These are phyloP conservation scores for Drosophila nikananu DNA, from an alignment of 1,140 invertebrate species.

Conservation along the genomic window DNA sequence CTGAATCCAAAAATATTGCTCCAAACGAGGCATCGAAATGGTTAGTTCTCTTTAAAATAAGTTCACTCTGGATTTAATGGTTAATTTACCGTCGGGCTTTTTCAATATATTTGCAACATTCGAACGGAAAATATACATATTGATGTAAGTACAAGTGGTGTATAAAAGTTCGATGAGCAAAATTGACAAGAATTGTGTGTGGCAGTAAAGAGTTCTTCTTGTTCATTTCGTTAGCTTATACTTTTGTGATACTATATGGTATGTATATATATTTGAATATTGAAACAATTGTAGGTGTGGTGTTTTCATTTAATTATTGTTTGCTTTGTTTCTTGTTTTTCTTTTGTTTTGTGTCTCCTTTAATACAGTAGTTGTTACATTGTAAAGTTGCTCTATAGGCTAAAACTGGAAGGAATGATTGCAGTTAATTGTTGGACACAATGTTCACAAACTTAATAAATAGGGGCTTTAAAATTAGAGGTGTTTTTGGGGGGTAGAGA, in stretches of 20 bases:
- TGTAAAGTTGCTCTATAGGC: slow-evolving; percentile 75
- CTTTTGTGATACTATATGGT: not conserved
- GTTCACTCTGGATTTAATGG: slow-evolving; percentile 20
- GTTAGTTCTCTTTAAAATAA: not conserved
- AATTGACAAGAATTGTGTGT: slow-evolving; percentile 74
- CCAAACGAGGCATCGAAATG: not conserved
- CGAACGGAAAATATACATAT: slow-evolving; percentile 34
- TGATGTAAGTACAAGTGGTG: slow-evolving; percentile 35
- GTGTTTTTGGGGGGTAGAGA: not conserved
- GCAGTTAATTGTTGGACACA: slow-evolving; percentile 78
- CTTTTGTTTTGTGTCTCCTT: slow-evolving; percentile 35
- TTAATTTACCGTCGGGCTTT: slow-evolving; percentile 32
- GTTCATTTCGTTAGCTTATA: slow-evolving; percentile 28
- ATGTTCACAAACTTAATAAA: slow-evolving; percentile 56
- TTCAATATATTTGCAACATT: slow-evolving; percentile 48
- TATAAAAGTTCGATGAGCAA: slow-evolving; percentile 68
- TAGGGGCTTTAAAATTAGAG: slow-evolving; percentile 30
- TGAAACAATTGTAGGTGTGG: slow-evolving; percentile 50
- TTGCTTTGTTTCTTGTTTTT: slow-evolving; percentile 12
- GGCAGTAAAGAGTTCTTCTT: slow-evolving; percentile 62
- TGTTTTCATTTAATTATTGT: slow-evolving; percentile 48
- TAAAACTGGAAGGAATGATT: slow-evolving; percentile 79
- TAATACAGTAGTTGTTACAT: slow-evolving; percentile 76
- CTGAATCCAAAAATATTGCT: not conserved
- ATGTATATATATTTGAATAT: slow-evolving; percentile 21